phyloP scores from a whole-genome alignment of 2,113 vertebrate species.

The Panurus biarmicus region DNA sequence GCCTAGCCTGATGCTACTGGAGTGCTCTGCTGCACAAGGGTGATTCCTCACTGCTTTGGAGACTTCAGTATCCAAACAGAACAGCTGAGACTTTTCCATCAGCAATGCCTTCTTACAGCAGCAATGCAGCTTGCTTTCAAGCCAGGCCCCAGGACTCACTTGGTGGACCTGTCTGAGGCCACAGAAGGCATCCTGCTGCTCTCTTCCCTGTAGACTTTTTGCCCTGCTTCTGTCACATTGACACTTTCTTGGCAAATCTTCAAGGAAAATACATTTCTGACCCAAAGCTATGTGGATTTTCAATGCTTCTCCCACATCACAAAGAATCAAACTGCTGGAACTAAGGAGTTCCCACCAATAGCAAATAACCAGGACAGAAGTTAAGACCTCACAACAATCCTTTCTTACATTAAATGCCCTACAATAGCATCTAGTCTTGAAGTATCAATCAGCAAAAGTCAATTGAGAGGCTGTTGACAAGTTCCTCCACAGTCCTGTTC shows the following conservation, averaged over 20 bases:
- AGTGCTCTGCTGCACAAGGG: background rate
- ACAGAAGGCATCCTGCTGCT: background rate
- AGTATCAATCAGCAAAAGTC: background rate
- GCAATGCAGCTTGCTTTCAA: background rate
- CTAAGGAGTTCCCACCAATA: background rate
- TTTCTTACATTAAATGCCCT: background rate
- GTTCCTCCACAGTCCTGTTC: background rate
- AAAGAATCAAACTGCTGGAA: background rate
- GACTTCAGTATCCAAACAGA: background rate
- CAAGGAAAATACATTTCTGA: background rate
- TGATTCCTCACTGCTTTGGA: background rate
- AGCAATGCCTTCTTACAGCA: background rate
- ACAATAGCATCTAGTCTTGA: background rate
- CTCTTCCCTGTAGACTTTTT: background rate
- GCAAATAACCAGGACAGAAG: background rate
- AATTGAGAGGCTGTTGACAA: constrained; percentile 8
- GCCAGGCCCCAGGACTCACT: background rate
- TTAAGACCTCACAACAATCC: background rate
- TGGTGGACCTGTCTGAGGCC: background rate
- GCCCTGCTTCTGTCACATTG: background rate
- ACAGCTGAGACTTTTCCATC: background rate
- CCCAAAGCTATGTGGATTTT: background rate
- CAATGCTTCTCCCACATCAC: background rate
- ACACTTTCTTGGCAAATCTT: background rate
- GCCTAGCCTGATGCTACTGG: background rate